Conservation (phyloP, 2,888 invertebrate genomes). For the Rhyacophila evoluta region DNA sequence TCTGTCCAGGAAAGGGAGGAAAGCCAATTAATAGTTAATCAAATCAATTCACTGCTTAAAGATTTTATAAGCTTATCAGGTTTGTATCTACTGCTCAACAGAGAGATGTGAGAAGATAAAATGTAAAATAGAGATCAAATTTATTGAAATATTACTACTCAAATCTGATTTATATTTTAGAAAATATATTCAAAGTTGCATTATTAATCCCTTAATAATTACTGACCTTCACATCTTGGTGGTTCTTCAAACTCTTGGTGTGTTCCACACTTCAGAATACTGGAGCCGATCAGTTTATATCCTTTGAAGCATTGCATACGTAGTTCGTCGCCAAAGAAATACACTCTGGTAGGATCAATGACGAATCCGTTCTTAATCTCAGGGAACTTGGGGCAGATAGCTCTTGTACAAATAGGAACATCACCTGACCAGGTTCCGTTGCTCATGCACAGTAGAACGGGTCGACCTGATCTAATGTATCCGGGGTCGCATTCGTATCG, state of each 20-base stretch:
- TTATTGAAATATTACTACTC: too few relatives aligned
- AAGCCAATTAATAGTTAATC: too few relatives aligned
- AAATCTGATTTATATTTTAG: too few relatives aligned
- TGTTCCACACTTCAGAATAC: slow-evolving; percentile 87
- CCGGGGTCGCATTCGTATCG: slow-evolving; percentile 93
- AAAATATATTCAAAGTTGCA: too few relatives aligned
- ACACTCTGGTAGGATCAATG: slow-evolving; percentile 80
- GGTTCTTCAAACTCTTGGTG: slow-evolving; percentile 85
- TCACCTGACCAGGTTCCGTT: slow-evolving; percentile 96
- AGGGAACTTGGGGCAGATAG: slow-evolving; percentile 79
- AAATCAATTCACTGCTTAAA: too few relatives aligned
- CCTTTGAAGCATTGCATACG: slow-evolving; percentile 92
- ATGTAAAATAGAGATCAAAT: too few relatives aligned
- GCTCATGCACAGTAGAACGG: slow-evolving; percentile 93
- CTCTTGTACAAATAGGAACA: slow-evolving; percentile 87
- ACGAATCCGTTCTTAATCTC: slow-evolving; percentile 89
- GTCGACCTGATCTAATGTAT: slow-evolving; percentile 88
- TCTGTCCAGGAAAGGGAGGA: too few relatives aligned
- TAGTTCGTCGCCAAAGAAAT: slow-evolving; percentile 90
- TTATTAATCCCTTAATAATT: too few relatives aligned
- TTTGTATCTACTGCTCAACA: too few relatives aligned
- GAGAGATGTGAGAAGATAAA: too few relatives aligned
- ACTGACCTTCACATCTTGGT: slow-evolving; percentile 83
- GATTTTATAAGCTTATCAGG: too few relatives aligned
- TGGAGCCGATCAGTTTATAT: slow-evolving; percentile 86